Percentiles rank a stretch among this genome's conserved stretches.
phyloP scores from a whole-genome alignment of 2,888 invertebrate genomes.

The Hypsopygia costalis region DNA sequence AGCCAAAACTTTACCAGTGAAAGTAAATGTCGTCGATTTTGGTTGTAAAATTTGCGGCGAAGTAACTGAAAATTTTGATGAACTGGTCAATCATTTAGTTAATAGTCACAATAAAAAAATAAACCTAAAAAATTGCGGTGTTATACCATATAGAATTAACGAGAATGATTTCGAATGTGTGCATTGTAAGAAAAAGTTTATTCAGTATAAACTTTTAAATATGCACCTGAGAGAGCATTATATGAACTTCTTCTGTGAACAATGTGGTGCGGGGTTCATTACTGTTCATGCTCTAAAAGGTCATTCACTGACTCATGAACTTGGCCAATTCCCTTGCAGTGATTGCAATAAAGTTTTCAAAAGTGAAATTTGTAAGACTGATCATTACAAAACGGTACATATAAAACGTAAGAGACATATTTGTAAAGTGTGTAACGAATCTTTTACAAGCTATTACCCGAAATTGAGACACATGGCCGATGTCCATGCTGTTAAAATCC shows the following conservation, averaged over 20 bases:
- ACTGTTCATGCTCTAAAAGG: background rate
- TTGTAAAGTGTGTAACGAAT: background rate
- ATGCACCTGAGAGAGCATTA: conserved; percentile 65
- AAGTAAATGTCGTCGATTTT: conserved; percentile 4
- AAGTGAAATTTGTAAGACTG: background rate
- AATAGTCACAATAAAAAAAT: background rate
- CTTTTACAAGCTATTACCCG: background rate
- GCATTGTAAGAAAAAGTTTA: conserved; percentile 40
- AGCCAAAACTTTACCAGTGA: conserved; percentile 2
- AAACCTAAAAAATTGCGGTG: conserved; percentile 13
- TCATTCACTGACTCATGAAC: background rate
- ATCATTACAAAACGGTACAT: background rate
- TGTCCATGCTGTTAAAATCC: background rate
- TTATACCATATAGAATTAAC: conserved; percentile 24
- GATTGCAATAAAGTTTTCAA: background rate
- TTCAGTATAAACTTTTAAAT: conserved; percentile 41
- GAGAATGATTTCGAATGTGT: conserved; percentile 23
- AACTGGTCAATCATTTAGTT: conserved; percentile 1
- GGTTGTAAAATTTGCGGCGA: conserved; percentile 6
- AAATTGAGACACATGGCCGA: background rate
- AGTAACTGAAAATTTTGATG: background rate
- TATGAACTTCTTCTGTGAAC: conserved; percentile 53
- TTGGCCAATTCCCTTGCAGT: background rate
- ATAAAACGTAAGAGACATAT: background rate
- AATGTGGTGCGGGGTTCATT: conserved; percentile 38